These are phyloP conservation scores for Phengaris alcon DNA, from an alignment of 2,888 invertebrate species.

Conservation along the genomic window DNA sequence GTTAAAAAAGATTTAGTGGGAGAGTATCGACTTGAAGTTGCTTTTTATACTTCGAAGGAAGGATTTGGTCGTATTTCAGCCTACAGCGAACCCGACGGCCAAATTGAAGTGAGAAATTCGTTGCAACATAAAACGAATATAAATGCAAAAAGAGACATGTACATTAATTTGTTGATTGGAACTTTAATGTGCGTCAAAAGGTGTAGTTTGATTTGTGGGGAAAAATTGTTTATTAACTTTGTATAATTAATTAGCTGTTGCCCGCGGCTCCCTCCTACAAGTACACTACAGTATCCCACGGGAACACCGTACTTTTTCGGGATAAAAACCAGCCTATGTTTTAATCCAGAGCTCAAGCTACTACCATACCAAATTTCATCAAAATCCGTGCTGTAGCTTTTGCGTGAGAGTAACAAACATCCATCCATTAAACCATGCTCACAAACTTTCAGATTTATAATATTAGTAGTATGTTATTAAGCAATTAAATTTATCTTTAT, in stretches of 20 bases:
- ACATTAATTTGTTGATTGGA: conserved; percentile 16
- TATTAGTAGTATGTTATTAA: too few relatives aligned
- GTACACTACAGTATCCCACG: too few relatives aligned
- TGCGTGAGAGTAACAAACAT: too few relatives aligned
- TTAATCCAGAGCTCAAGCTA: too few relatives aligned
- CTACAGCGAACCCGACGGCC: not conserved
- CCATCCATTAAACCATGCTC: too few relatives aligned
- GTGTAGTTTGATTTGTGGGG: not conserved
- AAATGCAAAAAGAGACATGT: conserved; percentile 7
- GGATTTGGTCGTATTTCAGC: conserved; percentile 17
- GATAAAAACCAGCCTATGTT: too few relatives aligned
- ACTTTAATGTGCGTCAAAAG: conserved; percentile 16
- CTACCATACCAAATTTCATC: too few relatives aligned
- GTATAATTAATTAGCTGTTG: not conserved
- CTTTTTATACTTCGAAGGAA: not conserved
- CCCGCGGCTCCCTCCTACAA: too few relatives aligned
- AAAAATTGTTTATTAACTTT: not conserved
- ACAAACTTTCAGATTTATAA: too few relatives aligned
- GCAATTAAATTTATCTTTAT: too few relatives aligned
- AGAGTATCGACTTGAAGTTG: conserved; percentile 11
- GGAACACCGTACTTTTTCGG: too few relatives aligned
- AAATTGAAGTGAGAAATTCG: conserved; percentile 21
- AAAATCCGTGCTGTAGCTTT: too few relatives aligned
- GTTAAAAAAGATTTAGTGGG: conserved; percentile 26
- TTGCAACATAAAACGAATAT: conserved; percentile 4